Base-by-base conservation (phyloP, 2,113 vertebrate genomes). In the Lycocorax pyrrhopterus region DNA sequence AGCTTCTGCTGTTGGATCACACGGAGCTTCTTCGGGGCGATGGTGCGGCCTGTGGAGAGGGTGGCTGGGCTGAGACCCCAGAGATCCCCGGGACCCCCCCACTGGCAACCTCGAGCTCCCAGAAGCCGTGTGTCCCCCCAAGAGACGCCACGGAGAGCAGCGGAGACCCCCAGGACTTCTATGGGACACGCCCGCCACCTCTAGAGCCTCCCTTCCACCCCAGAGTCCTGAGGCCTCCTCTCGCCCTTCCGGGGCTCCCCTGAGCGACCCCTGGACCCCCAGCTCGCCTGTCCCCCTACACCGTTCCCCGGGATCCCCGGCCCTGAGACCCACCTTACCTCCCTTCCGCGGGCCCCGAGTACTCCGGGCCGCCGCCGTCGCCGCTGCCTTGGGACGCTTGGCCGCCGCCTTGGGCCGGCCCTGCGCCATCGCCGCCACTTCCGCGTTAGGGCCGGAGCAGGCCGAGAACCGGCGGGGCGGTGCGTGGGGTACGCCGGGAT, bases 401-500 rank as follows among this genome's bases (percentile, higher is more conserved):
- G 76, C 16, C 16, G 52, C 51, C 2, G 55, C 12, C 20, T 83
- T 83, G 2, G 66, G 43, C 52, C 41, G n/a, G 8, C 63, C 78
- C 52, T 81, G 78, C 29, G 63, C 63, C 78, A 81, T 81, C 16
- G 19, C 44, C 7, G 39, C 33, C 35, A 2, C 30, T 41, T 5
- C 43, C 30, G 12, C 16, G 1, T 5, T 1, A 8, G 4, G 11
- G 17, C 46, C 4, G 22, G 16, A 11, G 2, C 9, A 1, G 8
- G 20, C 21, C 8, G 16, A 9, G 63, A n/a, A 26, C 11, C 9
- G 49, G 15, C 41, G 63, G 62, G 41, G 10, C 41, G 29, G 27
- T 7, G 20, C 27, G n/a, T 20, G 7, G n/a, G 7, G 14, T 8
- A n/a, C 64, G 7, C 30, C 4, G 39, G 41, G 32, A 44, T 21